Percentiles rank a stretch among this genome's conserved stretches.
These are phyloP conservation scores for Lycophotia porphyrea DNA, from an alignment of 2,888 invertebrate species.

Conservation along the genomic window DNA sequence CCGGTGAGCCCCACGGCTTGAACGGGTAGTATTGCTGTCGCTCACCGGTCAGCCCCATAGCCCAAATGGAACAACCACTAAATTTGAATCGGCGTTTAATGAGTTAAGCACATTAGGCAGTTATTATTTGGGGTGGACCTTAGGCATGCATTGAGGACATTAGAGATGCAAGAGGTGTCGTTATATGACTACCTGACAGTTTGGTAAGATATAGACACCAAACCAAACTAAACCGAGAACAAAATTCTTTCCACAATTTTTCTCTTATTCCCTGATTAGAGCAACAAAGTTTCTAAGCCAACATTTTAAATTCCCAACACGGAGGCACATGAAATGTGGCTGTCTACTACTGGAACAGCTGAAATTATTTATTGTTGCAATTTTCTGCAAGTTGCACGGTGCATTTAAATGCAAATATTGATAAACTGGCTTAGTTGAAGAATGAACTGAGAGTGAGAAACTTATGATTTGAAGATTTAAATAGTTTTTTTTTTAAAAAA, in stretches of 20 bases:
- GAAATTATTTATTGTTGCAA: slow-evolving; percentile 57
- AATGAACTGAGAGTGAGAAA: slow-evolving; percentile 3
- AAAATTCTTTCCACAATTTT: slow-evolving; percentile 2
- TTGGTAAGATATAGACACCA: not conserved
- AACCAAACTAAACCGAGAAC: not conserved
- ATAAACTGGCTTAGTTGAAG: slow-evolving; percentile 30
- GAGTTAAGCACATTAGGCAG: too few species aligned
- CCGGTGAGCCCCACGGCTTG: too few species aligned
- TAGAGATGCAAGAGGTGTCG: not conserved
- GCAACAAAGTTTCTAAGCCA: slow-evolving; percentile 23
- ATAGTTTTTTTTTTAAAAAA: too few species aligned
- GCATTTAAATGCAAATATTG: slow-evolving; percentile 55
- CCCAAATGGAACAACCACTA: too few species aligned
- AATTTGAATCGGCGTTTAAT: too few species aligned
- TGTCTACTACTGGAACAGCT: slow-evolving; percentile 33
- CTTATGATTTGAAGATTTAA: not conserved
- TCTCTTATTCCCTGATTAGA: slow-evolving; percentile 8
- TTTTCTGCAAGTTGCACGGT: slow-evolving; percentile 24
- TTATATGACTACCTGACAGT: not conserved
- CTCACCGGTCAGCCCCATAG: too few species aligned
- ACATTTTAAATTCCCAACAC: slow-evolving; percentile 40
- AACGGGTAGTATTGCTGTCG: too few species aligned
- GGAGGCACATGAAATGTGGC: slow-evolving; percentile 32
- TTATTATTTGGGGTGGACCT: too few species aligned
- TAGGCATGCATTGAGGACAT: too few species aligned